A percentile compares a stretch with the other conserved stretches of the same genome.
phyloP scores from a whole-genome alignment of 2,113 vertebrate species.

The Podarcis raffonei region DNA sequence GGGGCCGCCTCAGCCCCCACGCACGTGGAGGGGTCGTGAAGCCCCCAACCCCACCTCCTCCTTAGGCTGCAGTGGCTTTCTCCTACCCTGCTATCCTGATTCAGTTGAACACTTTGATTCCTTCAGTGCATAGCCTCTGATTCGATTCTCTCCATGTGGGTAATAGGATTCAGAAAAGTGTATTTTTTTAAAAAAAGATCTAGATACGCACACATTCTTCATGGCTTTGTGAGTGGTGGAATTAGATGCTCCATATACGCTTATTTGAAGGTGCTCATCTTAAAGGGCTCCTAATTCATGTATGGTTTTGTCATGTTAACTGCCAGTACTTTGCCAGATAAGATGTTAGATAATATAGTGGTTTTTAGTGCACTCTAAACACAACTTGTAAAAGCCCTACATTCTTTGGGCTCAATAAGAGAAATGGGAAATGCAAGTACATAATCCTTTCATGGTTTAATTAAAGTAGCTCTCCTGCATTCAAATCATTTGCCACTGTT shows the following conservation, averaged over 20 bases:
- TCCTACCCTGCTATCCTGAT: no score
- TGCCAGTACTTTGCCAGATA: slow-evolving; percentile 33
- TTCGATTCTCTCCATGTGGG: neutral
- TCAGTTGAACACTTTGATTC: no score
- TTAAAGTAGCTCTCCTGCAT: slow-evolving; percentile 27
- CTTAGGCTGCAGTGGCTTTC: no score
- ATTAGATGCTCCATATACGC: neutral
- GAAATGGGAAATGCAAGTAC: slow-evolving; percentile 31
- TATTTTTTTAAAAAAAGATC: neutral
- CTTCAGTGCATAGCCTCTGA: accelerated
- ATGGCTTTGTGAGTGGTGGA: neutral
- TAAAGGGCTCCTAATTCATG: neutral
- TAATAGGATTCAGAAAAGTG: neutral
- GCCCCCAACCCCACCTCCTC: no score
- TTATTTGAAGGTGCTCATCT: neutral
- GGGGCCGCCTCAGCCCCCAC: no score
- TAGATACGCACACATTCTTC: neutral
- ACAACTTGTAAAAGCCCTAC: slow-evolving; percentile 14
- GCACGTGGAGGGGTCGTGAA: no score
- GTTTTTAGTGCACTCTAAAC: neutral
- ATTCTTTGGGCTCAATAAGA: slow-evolving; percentile 17
- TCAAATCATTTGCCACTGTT: slow-evolving; percentile 23
- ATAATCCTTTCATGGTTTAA: slow-evolving; percentile 51
- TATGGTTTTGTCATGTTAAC: slow-evolving; percentile 12
- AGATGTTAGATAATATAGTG: neutral